Percentiles rank a stretch among this genome's conserved stretches.
These are phyloP conservation scores for Rotaria sp. DNA, from an alignment of 2,888 invertebrate genomes.

Conservation along the genomic window DNA sequence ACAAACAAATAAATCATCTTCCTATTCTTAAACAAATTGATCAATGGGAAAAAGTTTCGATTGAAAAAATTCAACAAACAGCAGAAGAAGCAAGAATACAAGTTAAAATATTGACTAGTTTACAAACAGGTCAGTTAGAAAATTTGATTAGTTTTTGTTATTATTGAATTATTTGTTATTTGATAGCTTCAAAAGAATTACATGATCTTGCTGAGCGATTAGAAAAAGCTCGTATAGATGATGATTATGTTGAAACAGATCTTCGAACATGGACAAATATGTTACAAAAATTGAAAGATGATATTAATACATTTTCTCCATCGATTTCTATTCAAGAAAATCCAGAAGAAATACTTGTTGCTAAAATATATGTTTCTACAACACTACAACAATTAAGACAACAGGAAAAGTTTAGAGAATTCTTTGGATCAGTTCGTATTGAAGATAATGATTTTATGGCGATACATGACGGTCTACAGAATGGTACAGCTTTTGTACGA, in stretches of 20 bases:
- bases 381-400: not conserved
- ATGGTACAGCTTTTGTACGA: not conserved
- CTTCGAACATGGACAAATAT: not conserved
- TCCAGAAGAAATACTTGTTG: not conserved
- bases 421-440: not conserved
- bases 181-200: too few species aligned
- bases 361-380: not conserved
- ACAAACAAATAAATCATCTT: not conserved
- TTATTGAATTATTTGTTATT: too few species aligned
- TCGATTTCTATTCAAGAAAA: not conserved
- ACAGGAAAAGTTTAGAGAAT: not conserved
- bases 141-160: too few species aligned
- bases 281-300: not conserved
- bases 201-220: not conserved
- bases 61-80: not conserved
- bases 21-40: not conserved
- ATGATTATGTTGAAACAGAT: not conserved
- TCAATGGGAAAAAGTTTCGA: not conserved
- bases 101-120: not conserved
- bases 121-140: not conserved
- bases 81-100: not conserved
- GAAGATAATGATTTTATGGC: not conserved
- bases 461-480: too few species aligned
- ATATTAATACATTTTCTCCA: not conserved
- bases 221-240: not conserved